These are phyloP conservation scores for Drosophila lacicola DNA, from an alignment of 2,888 invertebrate species.

Conservation along the genomic window DNA sequence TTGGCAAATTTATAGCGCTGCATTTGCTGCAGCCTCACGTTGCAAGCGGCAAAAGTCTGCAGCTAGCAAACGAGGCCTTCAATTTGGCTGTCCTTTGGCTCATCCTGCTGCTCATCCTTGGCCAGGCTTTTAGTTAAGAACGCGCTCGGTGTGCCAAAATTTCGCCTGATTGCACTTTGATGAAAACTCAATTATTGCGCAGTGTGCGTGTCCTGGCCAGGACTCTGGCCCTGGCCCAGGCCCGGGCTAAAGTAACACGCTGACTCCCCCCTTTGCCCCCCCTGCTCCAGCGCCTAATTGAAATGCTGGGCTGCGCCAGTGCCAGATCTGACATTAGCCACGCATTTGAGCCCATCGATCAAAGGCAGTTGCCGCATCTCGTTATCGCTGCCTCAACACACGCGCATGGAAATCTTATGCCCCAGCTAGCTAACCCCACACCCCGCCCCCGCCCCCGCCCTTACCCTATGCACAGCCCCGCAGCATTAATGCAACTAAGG, in stretches of 20 bases:
- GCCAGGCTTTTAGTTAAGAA: constrained; percentile 75
- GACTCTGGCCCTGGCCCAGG: background rate
- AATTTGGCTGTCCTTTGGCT: constrained; percentile 31
- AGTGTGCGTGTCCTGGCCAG: constrained; percentile 34
- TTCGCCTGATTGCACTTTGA: constrained; percentile 81
- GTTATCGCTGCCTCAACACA: constrained; percentile 38
- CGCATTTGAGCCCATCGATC: constrained; percentile 72
- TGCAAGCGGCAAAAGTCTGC: constrained; percentile 10
- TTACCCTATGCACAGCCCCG: constrained; percentile 1
- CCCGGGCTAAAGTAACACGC: constrained; percentile 14
- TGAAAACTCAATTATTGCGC: constrained; percentile 79
- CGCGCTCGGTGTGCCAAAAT: constrained; percentile 79
- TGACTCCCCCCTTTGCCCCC: background rate
- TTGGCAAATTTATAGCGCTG: constrained; percentile 68
- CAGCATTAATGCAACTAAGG: constrained; percentile 75
- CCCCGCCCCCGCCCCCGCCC: background rate
- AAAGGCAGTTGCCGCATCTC: constrained; percentile 58
- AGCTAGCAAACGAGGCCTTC: constrained; percentile 19
- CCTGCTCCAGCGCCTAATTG: constrained; percentile 48
- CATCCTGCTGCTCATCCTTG: constrained; percentile 36
- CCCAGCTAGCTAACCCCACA: background rate
- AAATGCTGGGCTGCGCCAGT: constrained; percentile 57
- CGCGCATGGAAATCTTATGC: constrained; percentile 28
- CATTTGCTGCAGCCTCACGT: constrained; percentile 64
- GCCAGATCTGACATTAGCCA: constrained; percentile 64